These are phyloP conservation scores for Xiphydria camelus DNA, from an alignment of 2,888 invertebrate genomes.

Conservation along the genomic window DNA sequence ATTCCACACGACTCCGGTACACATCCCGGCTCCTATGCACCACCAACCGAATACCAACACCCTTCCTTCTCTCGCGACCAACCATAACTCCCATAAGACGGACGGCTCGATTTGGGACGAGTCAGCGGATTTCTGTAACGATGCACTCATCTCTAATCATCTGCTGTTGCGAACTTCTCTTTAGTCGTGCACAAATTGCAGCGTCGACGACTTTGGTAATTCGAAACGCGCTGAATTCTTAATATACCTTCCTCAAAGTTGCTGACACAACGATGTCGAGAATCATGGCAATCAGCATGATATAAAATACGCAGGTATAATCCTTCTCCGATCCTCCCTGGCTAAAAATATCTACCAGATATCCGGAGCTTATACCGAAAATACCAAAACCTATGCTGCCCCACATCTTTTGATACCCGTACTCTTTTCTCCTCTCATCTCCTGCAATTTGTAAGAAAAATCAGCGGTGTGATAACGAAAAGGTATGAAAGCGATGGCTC, in stretches of 20 bases:
- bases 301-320: slow-evolving; percentile 79
- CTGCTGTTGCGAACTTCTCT: too few relatives aligned
- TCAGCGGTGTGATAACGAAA: neutral
- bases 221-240: too few relatives aligned
- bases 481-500: neutral
- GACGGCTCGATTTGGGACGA: slow-evolving; percentile 39
- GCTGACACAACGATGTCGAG: slow-evolving; percentile 70
- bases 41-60: slow-evolving; percentile 76
- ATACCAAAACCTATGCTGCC: slow-evolving; percentile 88
- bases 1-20: slow-evolving; percentile 85
- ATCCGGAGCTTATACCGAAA: slow-evolving; percentile 74
- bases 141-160: too few relatives aligned
- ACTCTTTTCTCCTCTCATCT: slow-evolving; percentile 68
- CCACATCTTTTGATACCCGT: slow-evolving; percentile 86
- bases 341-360: slow-evolving; percentile 77
- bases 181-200: slow-evolving; percentile 3
- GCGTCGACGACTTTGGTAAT: neutral
- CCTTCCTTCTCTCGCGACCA: slow-evolving; percentile 41
- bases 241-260: slow-evolving; percentile 60
- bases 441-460: slow-evolving; percentile 59
- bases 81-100: slow-evolving; percentile 43
- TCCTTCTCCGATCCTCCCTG: slow-evolving; percentile 68
- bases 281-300: slow-evolving; percentile 69
- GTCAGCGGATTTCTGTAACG: slow-evolving; percentile 34
- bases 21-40: slow-evolving; percentile 80